Base-by-base conservation (phyloP, 2,113 vertebrate genomes). In the Saimiri boliviensis region DNA sequence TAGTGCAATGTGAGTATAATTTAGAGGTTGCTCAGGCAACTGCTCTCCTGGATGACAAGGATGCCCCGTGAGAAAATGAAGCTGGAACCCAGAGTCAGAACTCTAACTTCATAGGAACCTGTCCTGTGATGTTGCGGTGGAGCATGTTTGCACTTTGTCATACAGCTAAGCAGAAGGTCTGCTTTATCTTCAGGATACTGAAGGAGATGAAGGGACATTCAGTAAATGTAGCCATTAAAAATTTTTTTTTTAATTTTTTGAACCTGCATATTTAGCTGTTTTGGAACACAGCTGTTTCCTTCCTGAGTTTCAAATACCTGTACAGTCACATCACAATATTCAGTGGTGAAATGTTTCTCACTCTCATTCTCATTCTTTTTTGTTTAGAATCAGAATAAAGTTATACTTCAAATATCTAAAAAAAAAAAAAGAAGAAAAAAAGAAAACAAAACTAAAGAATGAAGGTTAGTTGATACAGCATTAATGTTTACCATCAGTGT, bases 31-130 rank as follows among this genome's bases (percentile, higher is more conserved):
- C 99, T 98, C 99, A 99, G 98, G 98, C 99, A 98, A 99, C 99
- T 54, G 99, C 99, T 98, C 99, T 99, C 98, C 99, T 99, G 99
- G 99, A 99, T 96, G 99, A 99, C 96, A 99, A 99, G 94, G 99
- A 99, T 79, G 14, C 99, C 98, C 99, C 99, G 98, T 99, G 97
- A 98, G 98, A 97, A 97, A 97, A 87, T 94, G 98, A 98, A 98
- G 98, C 98, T 98, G 98, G 96, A 98, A 98, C 98, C 98, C 96
- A 98, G 98, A 98, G 98, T 98, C 98, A 98, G 98, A 98, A 98
- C 98, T 98, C 98, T 98, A 98, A 98, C 98, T 98, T 98, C 98
- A 98, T 98, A 98, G 98, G 98, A 98, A 98, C 98, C 98, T 99
- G 98, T 99, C 98, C 98, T 98, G 98, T 98, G 98, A 98, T 98